Conservation (phyloP, 2,797 vertebrate genomes). For the Acanthis flammea region DNA sequence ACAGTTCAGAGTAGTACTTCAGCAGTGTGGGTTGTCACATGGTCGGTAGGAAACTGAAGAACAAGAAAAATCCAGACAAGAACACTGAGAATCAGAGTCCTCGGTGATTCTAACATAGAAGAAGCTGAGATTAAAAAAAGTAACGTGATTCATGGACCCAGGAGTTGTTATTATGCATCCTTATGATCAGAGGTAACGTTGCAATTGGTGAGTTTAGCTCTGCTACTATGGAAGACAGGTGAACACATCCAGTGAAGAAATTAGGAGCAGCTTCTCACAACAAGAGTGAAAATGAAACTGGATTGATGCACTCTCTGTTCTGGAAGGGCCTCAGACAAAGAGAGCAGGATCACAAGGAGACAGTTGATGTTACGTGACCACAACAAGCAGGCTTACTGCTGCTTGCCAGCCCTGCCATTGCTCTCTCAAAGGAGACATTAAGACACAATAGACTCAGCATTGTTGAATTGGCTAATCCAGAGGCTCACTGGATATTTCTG, state of each 20-base stretch:
- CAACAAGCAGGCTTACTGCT: not conserved
- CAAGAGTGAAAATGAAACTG: not conserved
- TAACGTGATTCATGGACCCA: not conserved
- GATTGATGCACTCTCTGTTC: not conserved
- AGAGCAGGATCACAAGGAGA: not conserved
- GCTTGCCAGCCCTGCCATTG: not conserved
- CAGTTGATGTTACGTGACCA: not conserved
- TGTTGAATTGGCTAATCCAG: not conserved
- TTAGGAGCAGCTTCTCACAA: not conserved
- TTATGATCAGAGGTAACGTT: not conserved
- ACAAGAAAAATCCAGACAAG: not conserved
- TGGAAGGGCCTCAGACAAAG: not conserved
- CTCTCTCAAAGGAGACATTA: not conserved
- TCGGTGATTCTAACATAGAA: not conserved
- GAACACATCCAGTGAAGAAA: not conserved
- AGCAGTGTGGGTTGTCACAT: not conserved
- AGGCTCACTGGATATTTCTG: not conserved
- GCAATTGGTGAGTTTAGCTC: not conserved
- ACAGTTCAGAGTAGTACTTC: not conserved
- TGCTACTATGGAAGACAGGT: not conserved
- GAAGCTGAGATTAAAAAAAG: not conserved
- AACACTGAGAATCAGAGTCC: not conserved
- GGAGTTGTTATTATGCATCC: not conserved
- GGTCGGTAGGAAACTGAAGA: not conserved
- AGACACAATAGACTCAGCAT: not conserved